These are phyloP conservation scores for Propithecus coquereli DNA, from an alignment of 2,113 vertebrate species.

Conservation along the genomic window DNA sequence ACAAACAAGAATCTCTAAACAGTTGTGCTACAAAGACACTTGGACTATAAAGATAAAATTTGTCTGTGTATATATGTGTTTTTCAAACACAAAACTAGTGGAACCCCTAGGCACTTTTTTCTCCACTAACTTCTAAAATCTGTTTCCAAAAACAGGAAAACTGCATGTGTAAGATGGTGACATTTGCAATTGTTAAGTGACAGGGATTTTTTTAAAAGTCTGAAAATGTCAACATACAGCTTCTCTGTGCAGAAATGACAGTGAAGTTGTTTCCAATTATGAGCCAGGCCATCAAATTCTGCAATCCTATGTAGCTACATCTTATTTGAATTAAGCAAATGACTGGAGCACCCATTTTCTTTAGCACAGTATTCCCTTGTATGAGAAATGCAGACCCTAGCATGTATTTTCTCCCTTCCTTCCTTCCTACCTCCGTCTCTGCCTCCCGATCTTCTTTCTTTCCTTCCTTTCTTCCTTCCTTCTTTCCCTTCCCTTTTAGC, in stretches of 20 bases:
- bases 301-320: neutral
- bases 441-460: neutral
- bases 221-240: slow-evolving; percentile 37
- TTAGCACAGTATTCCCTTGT: neutral
- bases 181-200: slow-evolving; percentile 45
- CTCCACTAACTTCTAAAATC: slow-evolving; percentile 10
- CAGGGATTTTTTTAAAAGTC: neutral
- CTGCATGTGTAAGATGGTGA: neutral
- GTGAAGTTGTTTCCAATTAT: slow-evolving; percentile 14
- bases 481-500: neutral
- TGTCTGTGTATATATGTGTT: neutral
- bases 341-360: neutral
- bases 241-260: slow-evolving; percentile 9
- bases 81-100: slow-evolving; percentile 45
- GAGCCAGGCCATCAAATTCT: neutral
- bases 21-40: neutral
- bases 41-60: neutral
- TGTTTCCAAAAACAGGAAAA: slow-evolving; percentile 26
- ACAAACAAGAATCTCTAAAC: neutral
- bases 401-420: neutral
- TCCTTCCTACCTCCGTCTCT: neutral
- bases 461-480: neutral
- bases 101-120: neutral
- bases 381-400: neutral
- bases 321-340: slow-evolving; percentile 44